phyloP scores from a whole-genome alignment of 2,888 invertebrate species.

The Eueremaeus valkanovi region DNA sequence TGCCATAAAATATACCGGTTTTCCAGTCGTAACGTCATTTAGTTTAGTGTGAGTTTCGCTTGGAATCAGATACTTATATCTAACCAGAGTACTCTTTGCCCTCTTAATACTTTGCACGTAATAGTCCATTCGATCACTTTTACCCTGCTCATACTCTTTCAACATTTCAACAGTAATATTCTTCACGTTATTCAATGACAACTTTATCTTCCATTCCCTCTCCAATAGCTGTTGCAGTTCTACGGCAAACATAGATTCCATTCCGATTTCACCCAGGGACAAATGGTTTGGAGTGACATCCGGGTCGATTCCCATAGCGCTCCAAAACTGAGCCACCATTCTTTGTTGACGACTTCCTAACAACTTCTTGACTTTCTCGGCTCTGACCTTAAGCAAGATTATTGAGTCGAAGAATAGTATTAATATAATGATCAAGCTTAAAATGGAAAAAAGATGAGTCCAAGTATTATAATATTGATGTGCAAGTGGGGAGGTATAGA shows the following conservation, averaged over 20 bases:
- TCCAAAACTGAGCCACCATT: constrained; percentile 54
- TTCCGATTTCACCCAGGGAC: constrained; percentile 86
- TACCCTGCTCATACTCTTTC: constrained; percentile 54
- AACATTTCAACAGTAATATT: constrained; percentile 72
- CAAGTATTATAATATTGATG: too few relatives aligned
- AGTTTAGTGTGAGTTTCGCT: constrained; percentile 67
- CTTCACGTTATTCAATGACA: constrained; percentile 87
- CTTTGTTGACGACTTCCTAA: too few relatives aligned
- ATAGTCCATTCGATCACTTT: not conserved
- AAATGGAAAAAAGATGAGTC: too few relatives aligned
- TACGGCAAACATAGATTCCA: constrained; percentile 98
- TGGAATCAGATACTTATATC: constrained; percentile 63
- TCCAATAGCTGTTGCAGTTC: constrained; percentile 96
- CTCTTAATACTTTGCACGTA: constrained; percentile 20
- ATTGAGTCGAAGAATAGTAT: too few relatives aligned
- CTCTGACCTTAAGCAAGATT: too few relatives aligned
- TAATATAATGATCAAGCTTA: too few relatives aligned
- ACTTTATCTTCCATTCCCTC: constrained; percentile 80
- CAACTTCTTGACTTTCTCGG: too few relatives aligned
- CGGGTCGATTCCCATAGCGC: not conserved
- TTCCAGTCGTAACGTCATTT: constrained; percentile 50
- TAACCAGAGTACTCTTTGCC: constrained; percentile 56
- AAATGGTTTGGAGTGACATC: constrained; percentile 51
- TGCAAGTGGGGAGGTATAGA: too few relatives aligned
- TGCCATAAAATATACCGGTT: constrained; percentile 61